phyloP scores from a whole-genome alignment of 2,113 vertebrate species.

The Crotalus horridus region DNA sequence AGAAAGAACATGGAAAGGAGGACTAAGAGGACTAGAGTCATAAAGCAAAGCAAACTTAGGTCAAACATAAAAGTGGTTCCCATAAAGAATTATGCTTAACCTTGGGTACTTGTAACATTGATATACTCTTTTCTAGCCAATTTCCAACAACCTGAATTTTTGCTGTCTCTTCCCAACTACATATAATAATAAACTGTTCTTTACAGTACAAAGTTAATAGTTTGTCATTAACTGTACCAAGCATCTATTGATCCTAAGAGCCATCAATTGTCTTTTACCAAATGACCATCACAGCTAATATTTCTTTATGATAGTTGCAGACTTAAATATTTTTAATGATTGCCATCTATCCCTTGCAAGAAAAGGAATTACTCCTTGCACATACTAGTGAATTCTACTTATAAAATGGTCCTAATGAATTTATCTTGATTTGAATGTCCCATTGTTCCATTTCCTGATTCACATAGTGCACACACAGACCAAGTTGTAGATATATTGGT shows the following conservation, averaged over 20 bases:
- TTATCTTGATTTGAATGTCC: background rate
- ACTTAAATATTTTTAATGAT: background rate
- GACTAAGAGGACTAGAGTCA: background rate
- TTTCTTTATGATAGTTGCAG: background rate
- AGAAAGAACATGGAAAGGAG: background rate
- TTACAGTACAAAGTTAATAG: background rate
- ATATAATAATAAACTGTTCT: background rate
- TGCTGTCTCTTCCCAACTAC: background rate
- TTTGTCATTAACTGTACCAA: conserved; percentile 2
- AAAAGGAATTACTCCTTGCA: background rate
- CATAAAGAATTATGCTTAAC: background rate
- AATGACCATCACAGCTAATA: background rate
- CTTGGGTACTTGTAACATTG: background rate
- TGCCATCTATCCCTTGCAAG: background rate
- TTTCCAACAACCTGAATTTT: background rate
- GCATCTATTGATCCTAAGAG: conserved; percentile 8
- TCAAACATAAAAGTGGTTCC: background rate
- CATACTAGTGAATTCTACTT: conserved; percentile 1
- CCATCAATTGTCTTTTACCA: background rate
- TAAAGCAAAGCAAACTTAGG: background rate
- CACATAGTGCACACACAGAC: background rate
- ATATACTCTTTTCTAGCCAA: background rate
- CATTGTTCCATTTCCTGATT: background rate
- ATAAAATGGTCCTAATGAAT: background rate
- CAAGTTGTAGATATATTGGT: background rate